Base-by-base conservation (phyloP, 1,140 invertebrate species). In the Lordiphosa mommai region DNA sequence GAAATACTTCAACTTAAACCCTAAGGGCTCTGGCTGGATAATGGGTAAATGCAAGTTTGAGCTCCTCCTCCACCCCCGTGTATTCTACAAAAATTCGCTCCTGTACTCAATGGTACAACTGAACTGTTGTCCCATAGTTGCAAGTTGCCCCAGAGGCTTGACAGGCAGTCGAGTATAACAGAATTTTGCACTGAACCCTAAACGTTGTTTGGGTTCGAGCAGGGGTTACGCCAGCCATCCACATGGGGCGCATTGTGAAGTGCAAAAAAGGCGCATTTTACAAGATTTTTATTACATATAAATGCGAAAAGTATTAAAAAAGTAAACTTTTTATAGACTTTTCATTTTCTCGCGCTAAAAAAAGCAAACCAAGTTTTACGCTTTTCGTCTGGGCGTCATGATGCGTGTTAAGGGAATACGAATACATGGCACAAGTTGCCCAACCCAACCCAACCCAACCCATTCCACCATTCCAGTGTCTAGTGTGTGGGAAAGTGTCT, bases 211-310 rank as follows among this genome's bases (percentile, higher is more conserved):
- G 37, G 27, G 34, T 23, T 46, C n/a, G 23, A 20, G 23, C 16
- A 16, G 6, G 4, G 13, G 36, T 27, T 23, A 55, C 43, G 12
- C 50, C 51, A 43, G 36, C 20, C 29, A 61, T 61, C 48, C 47
- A 70, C 65, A 68, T 70, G 47, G 64, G 63, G 37, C 64, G 65
- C 70, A 74, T 70, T 80, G 70, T 80, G 57, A 72, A 76, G 71
- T 76, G 77, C 67, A 79, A 85, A 84, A 82, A 85, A 79, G 77
- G 77, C 72, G 77, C 79, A 84, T 85, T 84, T 84, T 85, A 84
- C 79, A 84, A 84, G 77, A 84, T 84, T 84, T 84, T 84, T 84
- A 85, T 85, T 84, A 77, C 68, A 72, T 82, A 84, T 82, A 76
- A 77, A 82, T 82, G 77, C 43, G 67, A 69, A 84, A 82, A 84